Conservation (phyloP, 2,888 invertebrate species). For the Formica aserva region DNA sequence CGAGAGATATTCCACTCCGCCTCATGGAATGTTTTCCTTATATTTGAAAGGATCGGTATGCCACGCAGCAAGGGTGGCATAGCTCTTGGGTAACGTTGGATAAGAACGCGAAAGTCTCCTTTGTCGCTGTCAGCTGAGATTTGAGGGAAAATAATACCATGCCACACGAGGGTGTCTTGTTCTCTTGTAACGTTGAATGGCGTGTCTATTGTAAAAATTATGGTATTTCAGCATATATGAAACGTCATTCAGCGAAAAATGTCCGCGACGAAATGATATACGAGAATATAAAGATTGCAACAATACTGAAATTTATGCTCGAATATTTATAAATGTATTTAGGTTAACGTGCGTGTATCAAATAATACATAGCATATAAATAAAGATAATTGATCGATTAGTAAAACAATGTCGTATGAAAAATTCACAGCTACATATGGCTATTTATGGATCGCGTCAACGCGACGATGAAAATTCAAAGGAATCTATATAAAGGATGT, state of each 20-base stretch:
- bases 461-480: slow-evolving; percentile 14
- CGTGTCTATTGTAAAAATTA: slow-evolving; percentile 61
- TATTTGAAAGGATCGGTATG: slow-evolving; percentile 75
- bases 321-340: neutral
- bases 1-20: slow-evolving; percentile 59
- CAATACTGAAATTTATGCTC: neutral
- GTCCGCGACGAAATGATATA: slow-evolving; percentile 11
- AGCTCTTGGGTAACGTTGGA: slow-evolving; percentile 49
- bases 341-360: neutral
- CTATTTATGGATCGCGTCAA: neutral
- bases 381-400: slow-evolving; percentile 1
- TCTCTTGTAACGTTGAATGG: slow-evolving; percentile 58
- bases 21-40: slow-evolving; percentile 52
- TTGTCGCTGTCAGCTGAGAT: slow-evolving; percentile 68
- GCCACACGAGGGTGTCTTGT: slow-evolving; percentile 53
- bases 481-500: neutral
- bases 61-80: slow-evolving; percentile 63
- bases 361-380: neutral
- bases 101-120: slow-evolving; percentile 59
- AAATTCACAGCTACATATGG: neutral
- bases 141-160: slow-evolving; percentile 73
- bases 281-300: neutral
- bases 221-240: slow-evolving; percentile 25
- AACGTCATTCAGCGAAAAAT: neutral
- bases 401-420: slow-evolving; percentile 10